Evolutionary conservation across 1,140 invertebrate species (phyloP), one percentile per base, ranked within the genome.

Genomic region (Heliconius hermathena): DNA sequence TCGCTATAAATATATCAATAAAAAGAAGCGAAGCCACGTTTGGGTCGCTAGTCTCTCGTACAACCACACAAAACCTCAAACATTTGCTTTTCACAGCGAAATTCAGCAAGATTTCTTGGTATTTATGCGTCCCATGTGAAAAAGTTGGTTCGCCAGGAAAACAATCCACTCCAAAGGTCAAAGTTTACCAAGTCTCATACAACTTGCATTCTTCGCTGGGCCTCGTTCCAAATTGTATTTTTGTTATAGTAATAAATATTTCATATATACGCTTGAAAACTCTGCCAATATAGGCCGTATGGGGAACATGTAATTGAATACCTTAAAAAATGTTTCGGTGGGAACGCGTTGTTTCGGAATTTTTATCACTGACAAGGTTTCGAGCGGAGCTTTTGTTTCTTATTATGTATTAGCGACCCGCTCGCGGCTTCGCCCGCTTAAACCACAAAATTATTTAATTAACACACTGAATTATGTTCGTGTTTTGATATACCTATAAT

Each of bases 121-220:
- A 66, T 66, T 66, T 66, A 29, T 66, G 22, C 60, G 26, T 66
- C 9, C 60, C 60, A 66, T 66, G 60, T 16, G 60, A 16, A 66
- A 29, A 66, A 66, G 8, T 66, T 66, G 8, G 26, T 22, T 5
- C n/a, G 60, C 60, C 60, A 29, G 60, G 26, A 66, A 66, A 66
- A 66, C 13, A 66, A 66, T 66, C 9, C 60, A 11, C 60, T 66
- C 11, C 22, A 29, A 66, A 66, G 60, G 60, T 66, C 60, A 66
- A 66, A 66, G 60, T 18, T 66, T 22, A 66, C 60, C 60, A 26
- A 29, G 60, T 29, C 60, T 66, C 60, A 66, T 66, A 13, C 60
- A 66, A 66, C 60, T 66, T 66, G 60, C 60, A 66, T 66, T 66
- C 60, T 66, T 66, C 22, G 60, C 22, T 4, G 60, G 60, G 60